phyloP scores from a whole-genome alignment of 92 coral and sea anemone genomes.

The Isaurus tuberculatus region DNA sequence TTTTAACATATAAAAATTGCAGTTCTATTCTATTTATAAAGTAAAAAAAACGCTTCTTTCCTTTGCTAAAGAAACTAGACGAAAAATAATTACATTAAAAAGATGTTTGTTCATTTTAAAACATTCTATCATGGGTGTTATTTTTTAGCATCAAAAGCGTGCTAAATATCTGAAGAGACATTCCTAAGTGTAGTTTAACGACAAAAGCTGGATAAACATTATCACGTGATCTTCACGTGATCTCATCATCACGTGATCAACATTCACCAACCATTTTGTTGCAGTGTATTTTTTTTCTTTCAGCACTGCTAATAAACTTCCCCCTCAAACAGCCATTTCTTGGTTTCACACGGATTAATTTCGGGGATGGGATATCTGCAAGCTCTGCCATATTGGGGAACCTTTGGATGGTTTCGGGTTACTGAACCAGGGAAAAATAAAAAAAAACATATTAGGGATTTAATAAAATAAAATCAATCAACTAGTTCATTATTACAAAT shows the following conservation, averaged over 20 bases:
- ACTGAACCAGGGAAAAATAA: conserved; percentile 42
- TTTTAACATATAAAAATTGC: conserved; percentile 36
- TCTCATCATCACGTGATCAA: not conserved
- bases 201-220: not conserved
- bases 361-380: conserved; percentile 54
- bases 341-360: conserved; percentile 29
- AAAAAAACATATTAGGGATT: conserved; percentile 13
- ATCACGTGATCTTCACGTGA: conserved; percentile 9
- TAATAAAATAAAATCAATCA: too few species aligned
- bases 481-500: too few species aligned
- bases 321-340: not conserved
- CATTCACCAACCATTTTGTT: conserved; percentile 47
- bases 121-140: not conserved
- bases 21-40: not conserved
- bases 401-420: conserved; percentile 50
- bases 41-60: conserved; percentile 28
- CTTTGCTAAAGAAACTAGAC: conserved; percentile 9
- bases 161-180: conserved; percentile 2
- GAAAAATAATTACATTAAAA: not conserved
- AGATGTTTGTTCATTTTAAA: not conserved
- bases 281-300: conserved; percentile 8
- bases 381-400: conserved; percentile 50
- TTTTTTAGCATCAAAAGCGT: not conserved
- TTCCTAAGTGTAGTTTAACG: conserved; percentile 8
- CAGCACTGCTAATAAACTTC: conserved; percentile 34